Evolutionary conservation across 2,797 vertebrate species (phyloP).

Genomic region (Synaphobranchus kaupii): DNA sequence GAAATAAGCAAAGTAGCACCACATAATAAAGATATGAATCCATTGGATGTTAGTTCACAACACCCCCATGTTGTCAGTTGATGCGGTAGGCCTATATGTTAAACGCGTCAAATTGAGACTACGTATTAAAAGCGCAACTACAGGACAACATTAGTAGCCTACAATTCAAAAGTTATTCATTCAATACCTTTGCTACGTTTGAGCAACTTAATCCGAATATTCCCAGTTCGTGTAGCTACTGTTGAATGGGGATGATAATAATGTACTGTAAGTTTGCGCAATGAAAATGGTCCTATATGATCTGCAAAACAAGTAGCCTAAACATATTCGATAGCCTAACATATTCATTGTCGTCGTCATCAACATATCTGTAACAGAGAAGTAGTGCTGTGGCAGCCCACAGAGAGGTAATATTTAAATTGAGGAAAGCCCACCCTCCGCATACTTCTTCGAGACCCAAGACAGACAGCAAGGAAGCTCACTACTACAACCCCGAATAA

Average conservation of each 20-base stretch:
- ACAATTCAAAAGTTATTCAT: no score
- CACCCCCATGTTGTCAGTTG: no score
- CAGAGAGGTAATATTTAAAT: neutral
- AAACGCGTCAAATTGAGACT: no score
- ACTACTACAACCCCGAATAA: constrained; percentile 67
- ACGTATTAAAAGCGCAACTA: no score
- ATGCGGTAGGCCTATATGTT: no score
- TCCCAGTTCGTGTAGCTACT: neutral
- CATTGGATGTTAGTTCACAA: no score
- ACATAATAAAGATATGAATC: neutral
- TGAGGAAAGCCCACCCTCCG: constrained; percentile 62
- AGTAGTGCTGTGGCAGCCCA: neutral
- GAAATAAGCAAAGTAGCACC: neutral
- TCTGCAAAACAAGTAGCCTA: neutral
- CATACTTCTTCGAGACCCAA: constrained; percentile 56
- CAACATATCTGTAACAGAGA: neutral
- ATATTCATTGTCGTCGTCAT: no score
- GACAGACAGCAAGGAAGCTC: constrained; percentile 64
- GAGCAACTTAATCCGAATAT: neutral
- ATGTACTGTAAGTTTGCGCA: neutral
- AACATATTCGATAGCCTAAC: neutral
- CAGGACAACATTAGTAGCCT: no score
- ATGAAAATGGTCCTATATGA: neutral
- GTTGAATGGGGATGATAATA: neutral
- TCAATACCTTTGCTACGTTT: no score